Evolutionary conservation across 2,888 invertebrate genomes (phyloP).

Genomic region (Cheilosia urbana): DNA sequence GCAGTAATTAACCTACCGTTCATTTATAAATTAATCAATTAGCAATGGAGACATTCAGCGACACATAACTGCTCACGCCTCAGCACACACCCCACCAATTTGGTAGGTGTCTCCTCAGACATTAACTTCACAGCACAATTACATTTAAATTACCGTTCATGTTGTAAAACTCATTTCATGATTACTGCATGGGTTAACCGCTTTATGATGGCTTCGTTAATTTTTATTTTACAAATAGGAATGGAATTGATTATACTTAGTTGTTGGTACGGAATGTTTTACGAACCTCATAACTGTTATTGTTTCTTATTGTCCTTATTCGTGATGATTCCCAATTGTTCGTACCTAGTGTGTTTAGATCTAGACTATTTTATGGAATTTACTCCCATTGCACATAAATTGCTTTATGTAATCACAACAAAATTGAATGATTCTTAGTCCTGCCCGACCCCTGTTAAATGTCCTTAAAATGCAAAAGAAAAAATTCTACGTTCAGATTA

Average conservation of each 20-base stretch:
- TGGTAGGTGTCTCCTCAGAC: neutral
- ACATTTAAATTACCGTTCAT: constrained; percentile 34
- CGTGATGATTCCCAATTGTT: constrained; percentile 7
- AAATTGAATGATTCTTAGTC: constrained; percentile 12
- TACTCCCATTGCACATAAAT: constrained; percentile 26
- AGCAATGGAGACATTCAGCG: neutral
- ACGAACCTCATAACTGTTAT: constrained; percentile 49
- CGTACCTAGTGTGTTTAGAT: neutral
- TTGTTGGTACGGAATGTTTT: constrained; percentile 23
- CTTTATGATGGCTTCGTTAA: constrained; percentile 62
- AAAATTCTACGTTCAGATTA: constrained; percentile 29
- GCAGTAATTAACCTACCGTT: neutral
- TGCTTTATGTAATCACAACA: constrained; percentile 26
- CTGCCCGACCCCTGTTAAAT: constrained; percentile 9
- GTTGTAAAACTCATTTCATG: constrained; percentile 35
- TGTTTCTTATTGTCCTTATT: constrained; percentile 24
- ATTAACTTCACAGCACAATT: constrained; percentile 6
- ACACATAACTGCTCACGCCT: neutral
- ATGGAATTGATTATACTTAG: constrained; percentile 21
- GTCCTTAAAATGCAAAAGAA: constrained; percentile 6
- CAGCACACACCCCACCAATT: neutral
- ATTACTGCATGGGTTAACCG: constrained; percentile 65
- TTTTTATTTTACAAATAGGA: constrained; percentile 31
- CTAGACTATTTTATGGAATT: neutral
- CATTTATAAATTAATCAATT: neutral